Percentiles rank a stretch among this genome's conserved stretches.
Evolutionary conservation across 2,113 vertebrate genomes (phyloP).

Genomic region (Amblyornis subalaris): DNA sequence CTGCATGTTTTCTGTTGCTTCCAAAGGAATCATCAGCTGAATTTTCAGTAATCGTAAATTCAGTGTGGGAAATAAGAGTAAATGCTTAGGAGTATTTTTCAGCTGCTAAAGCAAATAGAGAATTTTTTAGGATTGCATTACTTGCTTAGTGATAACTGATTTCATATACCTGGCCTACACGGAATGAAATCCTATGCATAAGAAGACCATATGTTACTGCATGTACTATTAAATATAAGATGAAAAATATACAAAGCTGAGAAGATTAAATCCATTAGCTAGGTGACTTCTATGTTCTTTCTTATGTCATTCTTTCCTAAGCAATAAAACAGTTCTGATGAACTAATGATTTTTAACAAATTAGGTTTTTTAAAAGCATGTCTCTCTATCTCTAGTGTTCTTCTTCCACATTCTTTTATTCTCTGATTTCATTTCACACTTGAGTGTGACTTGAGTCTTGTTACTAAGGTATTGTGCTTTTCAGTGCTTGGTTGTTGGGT

Average conservation of each 20-base stretch:
- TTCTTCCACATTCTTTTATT: neutral
- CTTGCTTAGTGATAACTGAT: neutral
- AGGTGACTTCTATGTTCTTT: neutral
- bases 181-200: neutral
- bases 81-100: neutral
- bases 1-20: neutral
- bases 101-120: neutral
- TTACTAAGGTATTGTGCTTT: neutral
- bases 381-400: neutral
- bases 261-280: neutral
- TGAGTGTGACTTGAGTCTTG: neutral
- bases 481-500: neutral
- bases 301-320: neutral
- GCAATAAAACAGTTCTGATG: neutral
- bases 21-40: neutral
- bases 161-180: neutral
- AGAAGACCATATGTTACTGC: neutral
- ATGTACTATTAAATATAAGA: neutral
- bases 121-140: neutral
- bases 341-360: neutral
- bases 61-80: neutral
- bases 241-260: neutral
- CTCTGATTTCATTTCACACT: neutral
- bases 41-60: neutral
- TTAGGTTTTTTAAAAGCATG: accelerated